These are phyloP conservation scores for Elachura formosa DNA, from an alignment of 2,113 vertebrate genomes.

Conservation along the genomic window DNA sequence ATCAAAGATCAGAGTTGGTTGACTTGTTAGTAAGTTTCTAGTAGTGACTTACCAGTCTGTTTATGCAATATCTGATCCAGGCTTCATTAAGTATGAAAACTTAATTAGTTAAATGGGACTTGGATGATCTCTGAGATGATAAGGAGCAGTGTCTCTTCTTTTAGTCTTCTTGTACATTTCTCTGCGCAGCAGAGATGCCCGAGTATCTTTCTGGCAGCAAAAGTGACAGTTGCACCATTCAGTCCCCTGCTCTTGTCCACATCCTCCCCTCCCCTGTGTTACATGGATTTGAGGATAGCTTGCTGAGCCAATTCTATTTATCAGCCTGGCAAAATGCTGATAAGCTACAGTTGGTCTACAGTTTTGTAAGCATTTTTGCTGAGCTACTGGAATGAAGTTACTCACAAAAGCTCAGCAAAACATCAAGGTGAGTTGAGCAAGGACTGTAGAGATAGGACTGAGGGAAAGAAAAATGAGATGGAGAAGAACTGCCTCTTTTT, in stretches of 20 bases:
- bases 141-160: not conserved
- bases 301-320: slow-evolving; percentile 17
- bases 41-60: not conserved
- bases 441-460: not conserved
- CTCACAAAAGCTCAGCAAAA: not conserved
- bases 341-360: not conserved
- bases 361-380: slow-evolving; percentile 18
- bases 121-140: not conserved
- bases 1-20: not conserved
- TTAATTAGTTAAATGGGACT: not conserved
- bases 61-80: not conserved
- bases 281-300: not conserved
- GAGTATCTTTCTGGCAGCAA: not conserved
- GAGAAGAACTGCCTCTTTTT: not conserved
- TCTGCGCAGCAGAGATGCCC: not conserved
- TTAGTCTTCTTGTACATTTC: not conserved
- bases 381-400: not conserved
- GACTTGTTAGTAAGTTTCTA: not conserved
- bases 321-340: slow-evolving; percentile 4
- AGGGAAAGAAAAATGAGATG: not conserved
- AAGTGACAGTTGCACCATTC: not conserved
- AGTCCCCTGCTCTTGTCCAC: not conserved
- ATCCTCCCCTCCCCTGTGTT: not conserved
- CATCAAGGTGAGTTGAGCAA: not conserved
- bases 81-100: not conserved